phyloP scores from a whole-genome alignment of 1,140 invertebrate species.

The Sitophilus oryzae region DNA sequence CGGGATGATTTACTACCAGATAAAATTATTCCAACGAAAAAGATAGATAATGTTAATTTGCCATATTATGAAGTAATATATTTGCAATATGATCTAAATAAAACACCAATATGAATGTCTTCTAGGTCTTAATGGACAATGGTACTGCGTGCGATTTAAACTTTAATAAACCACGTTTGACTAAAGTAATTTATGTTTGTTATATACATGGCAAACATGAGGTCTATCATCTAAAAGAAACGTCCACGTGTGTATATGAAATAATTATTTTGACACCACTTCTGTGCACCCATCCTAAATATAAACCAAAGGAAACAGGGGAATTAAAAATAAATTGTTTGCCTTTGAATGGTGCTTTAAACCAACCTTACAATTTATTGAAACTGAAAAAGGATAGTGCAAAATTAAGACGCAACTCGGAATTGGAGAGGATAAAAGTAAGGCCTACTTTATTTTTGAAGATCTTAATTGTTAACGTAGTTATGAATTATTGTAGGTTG shows the following conservation, averaged over 20 bases:
- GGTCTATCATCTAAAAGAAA: constrained; percentile 89
- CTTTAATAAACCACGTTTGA: constrained; percentile 68
- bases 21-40: constrained; percentile 54
- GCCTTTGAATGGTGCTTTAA: constrained; percentile 61
- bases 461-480: constrained; percentile 44
- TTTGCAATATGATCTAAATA: background rate
- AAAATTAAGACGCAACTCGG: constrained; percentile 60
- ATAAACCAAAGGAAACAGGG: constrained; percentile 73
- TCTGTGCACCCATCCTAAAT: constrained; percentile 84
- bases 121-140: constrained; percentile 60
- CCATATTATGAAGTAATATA: constrained; percentile 68
- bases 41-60: constrained; percentile 79
- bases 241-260: constrained; percentile 91
- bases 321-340: constrained; percentile 79
- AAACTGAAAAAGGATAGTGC: constrained; percentile 66
- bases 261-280: constrained; percentile 77
- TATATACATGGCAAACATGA: constrained; percentile 80
- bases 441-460: background rate
- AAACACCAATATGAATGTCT: background rate
- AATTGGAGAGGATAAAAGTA: constrained; percentile 61
- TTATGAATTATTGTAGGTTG: constrained; percentile 13
- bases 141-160: constrained; percentile 91
- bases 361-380: constrained; percentile 67
- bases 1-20: constrained; percentile 47
- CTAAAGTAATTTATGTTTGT: constrained; percentile 79